A percentile compares a stretch with the other conserved stretches of the same genome.
Conservation (phyloP, 2,888 invertebrate species). For the Crematogaster levior region DNA sequence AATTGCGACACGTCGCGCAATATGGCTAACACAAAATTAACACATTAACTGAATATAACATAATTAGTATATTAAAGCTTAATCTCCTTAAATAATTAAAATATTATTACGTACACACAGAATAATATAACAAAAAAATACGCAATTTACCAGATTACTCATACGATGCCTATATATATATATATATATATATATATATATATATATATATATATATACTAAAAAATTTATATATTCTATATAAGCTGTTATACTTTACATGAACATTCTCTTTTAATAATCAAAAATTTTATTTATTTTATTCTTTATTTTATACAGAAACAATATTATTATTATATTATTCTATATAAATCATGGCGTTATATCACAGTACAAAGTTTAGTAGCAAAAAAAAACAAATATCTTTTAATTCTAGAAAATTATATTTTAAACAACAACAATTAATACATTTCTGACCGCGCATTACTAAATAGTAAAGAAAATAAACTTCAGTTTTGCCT, state of each 20-base stretch:
- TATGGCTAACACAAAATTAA: constrained; percentile 16
- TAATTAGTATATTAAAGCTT: background rate
- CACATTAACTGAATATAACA: background rate
- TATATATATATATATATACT: no score
- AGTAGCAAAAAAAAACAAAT: background rate
- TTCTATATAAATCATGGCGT: background rate
- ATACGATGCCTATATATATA: no score
- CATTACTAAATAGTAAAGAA: no score
- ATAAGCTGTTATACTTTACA: no score
- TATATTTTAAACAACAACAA: no score
- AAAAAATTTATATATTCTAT: no score
- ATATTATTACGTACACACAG: background rate
- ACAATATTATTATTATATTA: background rate
- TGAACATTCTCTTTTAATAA: background rate
- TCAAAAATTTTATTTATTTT: background rate
- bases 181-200: no score
- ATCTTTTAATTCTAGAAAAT: background rate
- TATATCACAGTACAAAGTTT: background rate
- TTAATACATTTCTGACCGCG: no score
- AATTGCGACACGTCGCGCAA: background rate
- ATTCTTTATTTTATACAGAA: background rate
- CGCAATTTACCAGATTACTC: background rate
- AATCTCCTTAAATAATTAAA: background rate
- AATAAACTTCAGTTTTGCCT: no score
- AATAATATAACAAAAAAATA: background rate